Conservation (phyloP, 2,797 vertebrate species). For the Odontamblyopus lacepedii region DNA sequence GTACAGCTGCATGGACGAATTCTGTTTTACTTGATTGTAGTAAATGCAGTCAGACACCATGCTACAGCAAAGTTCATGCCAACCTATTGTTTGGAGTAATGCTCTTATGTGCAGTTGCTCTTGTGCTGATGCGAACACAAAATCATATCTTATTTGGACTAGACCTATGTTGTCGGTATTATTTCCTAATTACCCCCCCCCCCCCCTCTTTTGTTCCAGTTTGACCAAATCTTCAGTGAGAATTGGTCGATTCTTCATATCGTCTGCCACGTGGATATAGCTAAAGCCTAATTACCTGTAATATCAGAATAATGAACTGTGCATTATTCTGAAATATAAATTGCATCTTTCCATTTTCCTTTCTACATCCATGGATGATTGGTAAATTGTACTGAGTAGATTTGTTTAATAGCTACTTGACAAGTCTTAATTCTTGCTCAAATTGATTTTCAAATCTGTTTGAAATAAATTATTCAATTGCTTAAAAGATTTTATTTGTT, state of each 20-base stretch:
- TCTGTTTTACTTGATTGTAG: constrained; percentile 71
- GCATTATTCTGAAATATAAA: not conserved
- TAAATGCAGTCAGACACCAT: constrained; percentile 82
- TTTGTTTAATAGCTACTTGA: too few relatives aligned
- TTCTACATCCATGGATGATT: too few relatives aligned
- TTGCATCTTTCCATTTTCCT: not conserved
- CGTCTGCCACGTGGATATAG: not conserved
- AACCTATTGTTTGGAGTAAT: not conserved
- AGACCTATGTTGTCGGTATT: not conserved
- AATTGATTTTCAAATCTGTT: not conserved
- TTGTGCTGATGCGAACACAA: not conserved
- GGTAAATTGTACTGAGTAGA: too few relatives aligned
- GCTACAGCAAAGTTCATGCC: constrained; percentile 65
- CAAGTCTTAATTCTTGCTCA: too few relatives aligned
- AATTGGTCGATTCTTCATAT: not conserved
- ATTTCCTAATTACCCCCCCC: not conserved
- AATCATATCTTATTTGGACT: not conserved
- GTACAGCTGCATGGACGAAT: constrained; percentile 80
- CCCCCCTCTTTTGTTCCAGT: not conserved
- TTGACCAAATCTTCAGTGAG: not conserved
- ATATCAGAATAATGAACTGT: not conserved
- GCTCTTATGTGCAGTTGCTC: not conserved
- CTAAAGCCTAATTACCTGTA: not conserved
- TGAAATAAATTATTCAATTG: not conserved
- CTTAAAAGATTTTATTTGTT: not conserved